These are phyloP conservation scores for Hypsopygia costalis DNA, from an alignment of 2,888 invertebrate species.

Conservation along the genomic window DNA sequence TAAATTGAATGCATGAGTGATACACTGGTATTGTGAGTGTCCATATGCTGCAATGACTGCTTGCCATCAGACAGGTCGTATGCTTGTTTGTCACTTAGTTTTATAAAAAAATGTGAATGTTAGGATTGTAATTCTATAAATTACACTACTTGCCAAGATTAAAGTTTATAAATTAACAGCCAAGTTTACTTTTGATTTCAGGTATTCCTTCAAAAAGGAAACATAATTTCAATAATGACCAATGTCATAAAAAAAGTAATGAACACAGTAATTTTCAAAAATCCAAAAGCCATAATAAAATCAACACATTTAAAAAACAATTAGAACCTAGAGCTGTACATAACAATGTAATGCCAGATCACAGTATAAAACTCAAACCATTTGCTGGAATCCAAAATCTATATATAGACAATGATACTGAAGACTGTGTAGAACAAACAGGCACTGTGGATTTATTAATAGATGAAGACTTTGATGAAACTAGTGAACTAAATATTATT, in stretches of 20 bases:
- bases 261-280: slow-evolving; percentile 23
- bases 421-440: slow-evolving; percentile 22
- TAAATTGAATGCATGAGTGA: no score
- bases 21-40: no score
- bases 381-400: slow-evolving; percentile 72
- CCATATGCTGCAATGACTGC: no score
- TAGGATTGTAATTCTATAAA: no score
- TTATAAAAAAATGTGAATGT: no score
- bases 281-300: slow-evolving; percentile 19
- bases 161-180: no score
- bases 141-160: no score
- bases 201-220: slow-evolving; percentile 4
- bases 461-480: slow-evolving; percentile 47
- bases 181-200: background rate
- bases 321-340: slow-evolving; percentile 22
- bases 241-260: slow-evolving; percentile 11
- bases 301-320: slow-evolving; percentile 5
- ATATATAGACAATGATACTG: slow-evolving; percentile 33
- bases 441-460: slow-evolving; percentile 44
- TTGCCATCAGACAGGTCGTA: no score
- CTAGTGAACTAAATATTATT: slow-evolving; percentile 10
- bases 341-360: slow-evolving; percentile 27
- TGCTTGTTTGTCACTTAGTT: no score
- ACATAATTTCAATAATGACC: background rate
- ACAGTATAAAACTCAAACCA: slow-evolving; percentile 53